Evolutionary conservation across 2,113 vertebrate species (phyloP), one percentile per base, ranked within the genome.

Genomic region (Phylloscopus trochilus): DNA sequence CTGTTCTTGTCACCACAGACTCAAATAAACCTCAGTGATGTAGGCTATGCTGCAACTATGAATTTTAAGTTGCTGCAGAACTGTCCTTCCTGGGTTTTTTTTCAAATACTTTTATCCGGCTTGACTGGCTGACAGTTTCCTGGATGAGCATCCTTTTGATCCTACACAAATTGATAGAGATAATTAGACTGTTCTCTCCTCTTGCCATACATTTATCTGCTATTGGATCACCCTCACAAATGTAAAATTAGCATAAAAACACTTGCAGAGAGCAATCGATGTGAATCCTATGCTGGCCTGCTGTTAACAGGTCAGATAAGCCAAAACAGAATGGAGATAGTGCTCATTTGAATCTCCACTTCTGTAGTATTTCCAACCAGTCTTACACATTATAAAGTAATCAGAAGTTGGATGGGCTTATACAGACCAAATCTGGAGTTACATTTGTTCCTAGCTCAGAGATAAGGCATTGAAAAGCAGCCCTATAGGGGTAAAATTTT

Each of bases 241-340:
- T 77, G 55, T 89, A 52, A 95, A 93, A 83, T 81, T 68, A 90
- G 30, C 37, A 44, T 67, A 63, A 18, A 70, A 56, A 51, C 52
- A 51, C 59, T 94, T 83, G 18, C 11, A 47, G 52, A 19, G 60
- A 86, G 75, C 44, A 83, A 31, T 86, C 18, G 4, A 60, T 69
- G n/a, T 52, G 55, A 92, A 66, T 89, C 35, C 52, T 89, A 4
- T 76, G 58, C 47, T 93, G 68, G 16, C 64, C 87, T 91, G 24
- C 73, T 92, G 31, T 78, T 90, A 92, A 53, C 41, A 83, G 64
- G 68, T 87, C 70, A 91, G 74, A 51, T 87, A 92, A 96, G 31
- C 35, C 53, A 72, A 86, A 93, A n/a, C 51, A 56, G 56, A 67
- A 85, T 60, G 70, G 44, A 76, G 31, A 41, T 21, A 37, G 26